Percentiles rank a stretch among this genome's conserved stretches.
phyloP scores from a whole-genome alignment of 2,113 vertebrate genomes.

The Triplophysa siluroides region DNA sequence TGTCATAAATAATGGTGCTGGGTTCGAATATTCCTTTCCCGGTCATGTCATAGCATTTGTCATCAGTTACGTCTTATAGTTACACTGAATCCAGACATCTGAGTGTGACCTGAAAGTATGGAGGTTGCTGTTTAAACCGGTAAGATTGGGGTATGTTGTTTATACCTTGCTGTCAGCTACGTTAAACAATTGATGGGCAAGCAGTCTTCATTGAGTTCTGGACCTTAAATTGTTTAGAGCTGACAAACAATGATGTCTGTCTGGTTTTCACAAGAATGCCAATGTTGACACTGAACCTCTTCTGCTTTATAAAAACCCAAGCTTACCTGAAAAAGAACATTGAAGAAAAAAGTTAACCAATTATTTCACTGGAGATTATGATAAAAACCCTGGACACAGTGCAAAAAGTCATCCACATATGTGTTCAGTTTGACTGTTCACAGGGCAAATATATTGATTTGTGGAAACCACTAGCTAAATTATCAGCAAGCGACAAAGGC shows the following conservation, averaged over 20 bases:
- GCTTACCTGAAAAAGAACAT: neutral
- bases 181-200: slow-evolving; percentile 12
- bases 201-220: slow-evolving; percentile 15
- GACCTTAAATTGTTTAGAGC: slow-evolving; percentile 11
- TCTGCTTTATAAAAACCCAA: neutral
- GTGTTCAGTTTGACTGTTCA: neutral
- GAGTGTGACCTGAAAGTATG: neutral
- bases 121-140: slow-evolving; percentile 8
- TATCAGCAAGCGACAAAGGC: neutral
- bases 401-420: neutral
- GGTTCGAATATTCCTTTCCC: neutral
- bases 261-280: slow-evolving; percentile 35
- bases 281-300: neutral
- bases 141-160: slow-evolving; percentile 53
- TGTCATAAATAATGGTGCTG: neutral
- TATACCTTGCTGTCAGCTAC: slow-evolving; percentile 47
- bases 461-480: slow-evolving; percentile 24
- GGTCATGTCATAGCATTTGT: neutral
- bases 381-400: neutral
- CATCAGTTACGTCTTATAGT: neutral
- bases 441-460: slow-evolving; percentile 14
- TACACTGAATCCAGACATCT: neutral
- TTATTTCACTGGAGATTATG: neutral
- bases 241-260: slow-evolving; percentile 3
- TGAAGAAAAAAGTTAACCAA: neutral